These are phyloP conservation scores for Gibbula magus DNA, from an alignment of 2,888 invertebrate genomes.

Conservation along the genomic window DNA sequence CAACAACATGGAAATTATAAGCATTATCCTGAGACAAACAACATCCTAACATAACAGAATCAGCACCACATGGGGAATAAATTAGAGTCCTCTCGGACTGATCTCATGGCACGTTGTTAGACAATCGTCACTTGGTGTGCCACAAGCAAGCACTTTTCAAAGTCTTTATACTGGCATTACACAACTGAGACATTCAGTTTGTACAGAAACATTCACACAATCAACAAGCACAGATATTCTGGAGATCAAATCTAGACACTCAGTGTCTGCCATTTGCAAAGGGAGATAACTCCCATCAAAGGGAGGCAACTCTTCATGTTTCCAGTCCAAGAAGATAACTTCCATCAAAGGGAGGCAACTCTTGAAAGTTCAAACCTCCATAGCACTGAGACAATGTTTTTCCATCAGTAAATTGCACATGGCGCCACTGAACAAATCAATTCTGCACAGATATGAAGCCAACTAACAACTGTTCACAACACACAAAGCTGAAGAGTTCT, in stretches of 20 bases:
- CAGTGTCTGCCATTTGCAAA: not conserved
- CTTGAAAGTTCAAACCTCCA: too few relatives aligned
- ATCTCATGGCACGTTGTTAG: not conserved
- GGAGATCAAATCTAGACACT: not conserved
- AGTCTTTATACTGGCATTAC: not conserved
- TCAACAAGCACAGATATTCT: not conserved
- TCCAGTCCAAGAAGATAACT: not conserved
- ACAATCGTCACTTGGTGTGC: not conserved
- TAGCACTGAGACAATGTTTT: too few relatives aligned
- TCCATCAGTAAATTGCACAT: too few relatives aligned
- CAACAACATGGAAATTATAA: not conserved
- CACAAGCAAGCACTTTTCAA: not conserved
- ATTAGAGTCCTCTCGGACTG: not conserved
- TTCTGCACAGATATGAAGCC: too few relatives aligned
- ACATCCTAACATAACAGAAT: not conserved
- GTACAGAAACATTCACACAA: not conserved
- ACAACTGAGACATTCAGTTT: not conserved
- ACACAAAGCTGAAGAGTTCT: not conserved
- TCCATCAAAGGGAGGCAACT: not conserved
- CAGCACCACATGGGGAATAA: conserved; percentile 4
- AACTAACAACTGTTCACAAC: not conserved
- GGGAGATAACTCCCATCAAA: not conserved
- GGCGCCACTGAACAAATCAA: too few relatives aligned
- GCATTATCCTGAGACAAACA: not conserved
- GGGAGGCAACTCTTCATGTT: not conserved